Evolutionary conservation across 2,888 invertebrate species (phyloP).

Genomic region (Amiota mariae): DNA sequence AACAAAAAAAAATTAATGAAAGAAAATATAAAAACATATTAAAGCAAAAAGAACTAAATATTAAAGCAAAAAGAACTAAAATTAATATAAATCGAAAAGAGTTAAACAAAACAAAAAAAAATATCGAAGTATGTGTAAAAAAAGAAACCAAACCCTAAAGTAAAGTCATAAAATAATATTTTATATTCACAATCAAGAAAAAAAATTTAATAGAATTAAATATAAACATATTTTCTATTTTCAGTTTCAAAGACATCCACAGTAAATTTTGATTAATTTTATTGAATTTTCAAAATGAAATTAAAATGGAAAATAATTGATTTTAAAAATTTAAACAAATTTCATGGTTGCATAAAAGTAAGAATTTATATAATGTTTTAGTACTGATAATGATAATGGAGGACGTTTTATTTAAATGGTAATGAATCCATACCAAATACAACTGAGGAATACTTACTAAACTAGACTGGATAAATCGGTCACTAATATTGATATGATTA

Average conservation of each 20-base stretch:
- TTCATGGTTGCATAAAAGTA: constrained; percentile 25
- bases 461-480: too few relatives aligned
- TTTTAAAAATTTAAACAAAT: constrained; percentile 34
- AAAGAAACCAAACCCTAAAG: too few relatives aligned
- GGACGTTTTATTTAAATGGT: constrained; percentile 23
- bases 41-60: constrained; percentile 41
- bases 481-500: too few relatives aligned
- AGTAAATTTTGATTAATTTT: too few relatives aligned
- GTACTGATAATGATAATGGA: background rate
- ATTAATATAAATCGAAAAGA: background rate
- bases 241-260: too few relatives aligned
- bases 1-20: constrained; percentile 40
- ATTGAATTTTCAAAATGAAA: too few relatives aligned
- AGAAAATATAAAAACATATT: constrained; percentile 40
- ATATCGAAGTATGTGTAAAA: constrained; percentile 9
- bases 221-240: too few relatives aligned
- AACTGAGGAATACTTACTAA: too few relatives aligned
- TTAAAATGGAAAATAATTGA: constrained; percentile 29
- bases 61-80: constrained; percentile 15
- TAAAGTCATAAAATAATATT: too few relatives aligned
- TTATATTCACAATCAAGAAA: too few relatives aligned
- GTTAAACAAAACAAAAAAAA: constrained; percentile 43
- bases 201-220: too few relatives aligned
- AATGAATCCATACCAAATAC: background rate
- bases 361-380: background rate